Percentiles rank a stretch among this genome's conserved stretches.
phyloP scores from a whole-genome alignment of 2,113 vertebrate species.

The Dromaius novaehollandiae region DNA sequence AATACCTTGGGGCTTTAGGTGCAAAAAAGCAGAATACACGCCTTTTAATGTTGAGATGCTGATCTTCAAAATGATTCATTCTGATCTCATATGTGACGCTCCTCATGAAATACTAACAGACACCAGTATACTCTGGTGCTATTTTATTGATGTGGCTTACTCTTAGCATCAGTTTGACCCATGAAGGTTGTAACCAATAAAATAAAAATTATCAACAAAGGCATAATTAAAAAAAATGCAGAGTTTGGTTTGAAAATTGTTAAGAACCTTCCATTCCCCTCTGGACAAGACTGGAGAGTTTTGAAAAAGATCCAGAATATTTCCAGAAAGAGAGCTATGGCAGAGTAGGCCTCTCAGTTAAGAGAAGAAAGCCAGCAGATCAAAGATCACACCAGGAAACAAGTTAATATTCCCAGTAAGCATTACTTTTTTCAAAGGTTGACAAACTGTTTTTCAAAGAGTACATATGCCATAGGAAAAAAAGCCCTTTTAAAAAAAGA shows the following conservation, averaged over 20 bases:
- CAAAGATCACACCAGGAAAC: background rate
- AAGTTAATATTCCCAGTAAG: background rate
- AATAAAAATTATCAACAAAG: background rate
- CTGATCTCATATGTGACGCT: too few species aligned
- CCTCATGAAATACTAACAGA: background rate
- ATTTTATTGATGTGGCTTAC: background rate
- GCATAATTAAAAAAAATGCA: background rate
- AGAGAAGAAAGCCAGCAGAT: background rate
- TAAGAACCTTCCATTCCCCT: background rate
- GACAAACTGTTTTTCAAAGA: background rate
- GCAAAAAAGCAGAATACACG: background rate
- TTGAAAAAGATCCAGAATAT: background rate
- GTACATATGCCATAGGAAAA: background rate
- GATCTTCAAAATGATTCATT: background rate
- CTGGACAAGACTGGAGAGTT: background rate
- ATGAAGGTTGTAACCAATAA: background rate
- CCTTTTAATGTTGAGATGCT: background rate
- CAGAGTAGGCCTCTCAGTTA: background rate
- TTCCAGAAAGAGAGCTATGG: background rate
- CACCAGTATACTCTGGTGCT: background rate
- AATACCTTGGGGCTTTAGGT: too few species aligned
- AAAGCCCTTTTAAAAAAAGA: too few species aligned
- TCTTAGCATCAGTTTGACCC: background rate
- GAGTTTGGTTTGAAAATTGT: background rate
- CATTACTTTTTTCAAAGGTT: background rate